Evolutionary conservation across 1,140 invertebrate genomes (phyloP), one percentile per base, ranked within the genome.

Genomic region (Atopsyche davidsoni): DNA sequence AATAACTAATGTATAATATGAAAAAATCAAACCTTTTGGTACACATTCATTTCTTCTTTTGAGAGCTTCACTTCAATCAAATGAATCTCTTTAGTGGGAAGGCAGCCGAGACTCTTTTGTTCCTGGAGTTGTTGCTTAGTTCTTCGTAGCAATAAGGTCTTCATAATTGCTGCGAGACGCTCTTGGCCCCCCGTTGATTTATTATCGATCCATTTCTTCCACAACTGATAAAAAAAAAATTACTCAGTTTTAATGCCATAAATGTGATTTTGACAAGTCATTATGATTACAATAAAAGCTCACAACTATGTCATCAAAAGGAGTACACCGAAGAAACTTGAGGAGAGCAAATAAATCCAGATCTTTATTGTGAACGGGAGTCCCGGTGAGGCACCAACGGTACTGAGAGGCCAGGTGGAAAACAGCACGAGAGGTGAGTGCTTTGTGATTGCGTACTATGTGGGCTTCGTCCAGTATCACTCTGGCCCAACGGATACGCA

Each of bases 401-500:
- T 79, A 75, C 35, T 64, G 69, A 0, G 74, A 79, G 0, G 59
- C 55, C 2, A 97, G 63, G 10, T 66, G 64, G 63, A 80, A 87
- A 0, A 86, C 83, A 0, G 87, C 83, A 58, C 78, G 59, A 1
- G 87, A 83, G 0, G 81, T 83, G 43, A 81, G 70, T 13, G 84
- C 81, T 68, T 89, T 93, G 60, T 86, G 78, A 73, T 98, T 98
- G 51, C 93, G 81, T 4, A 98, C 85, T 3, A 80, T 75, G 67
- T 98, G 95, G 0, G 87, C 94, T 73, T 98, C 95, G 70, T 98
- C 94, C 7, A 98, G 65, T 54, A 97, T 87, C 10, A 95, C 80
- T 44, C 94, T 73, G 4, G 86, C 76, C 92, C 92, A 98, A 2
- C 67, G 68, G 14, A 94, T 75, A 46, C 78, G 64, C 56, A 79